A percentile compares a stretch with the other conserved stretches of the same genome.
phyloP scores from a whole-genome alignment of 2,888 invertebrate genomes.

The Xestia rhomboidea region DNA sequence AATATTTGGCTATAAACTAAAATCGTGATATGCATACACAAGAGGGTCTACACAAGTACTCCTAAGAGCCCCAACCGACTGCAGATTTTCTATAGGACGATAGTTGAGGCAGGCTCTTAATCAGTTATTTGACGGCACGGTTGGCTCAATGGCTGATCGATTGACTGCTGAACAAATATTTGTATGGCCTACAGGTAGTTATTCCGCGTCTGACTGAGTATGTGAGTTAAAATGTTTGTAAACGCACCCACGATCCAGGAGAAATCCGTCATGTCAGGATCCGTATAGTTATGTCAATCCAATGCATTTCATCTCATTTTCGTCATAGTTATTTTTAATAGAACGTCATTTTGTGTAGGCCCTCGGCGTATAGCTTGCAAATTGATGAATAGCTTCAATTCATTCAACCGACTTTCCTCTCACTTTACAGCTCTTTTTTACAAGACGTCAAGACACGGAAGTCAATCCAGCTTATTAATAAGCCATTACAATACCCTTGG shows the following conservation, averaged over 20 bases:
- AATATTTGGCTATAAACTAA: conserved; percentile 25
- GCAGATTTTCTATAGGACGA: neutral
- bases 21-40: conserved; percentile 3
- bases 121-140: too few relatives aligned
- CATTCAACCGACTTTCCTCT: neutral
- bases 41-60: neutral
- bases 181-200: too few relatives aligned
- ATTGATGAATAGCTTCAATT: neutral
- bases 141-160: too few relatives aligned
- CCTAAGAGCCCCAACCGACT: neutral
- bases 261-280: too few relatives aligned
- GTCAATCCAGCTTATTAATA: conserved; percentile 53
- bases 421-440: neutral
- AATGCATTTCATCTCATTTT: neutral
- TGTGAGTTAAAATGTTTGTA: too few relatives aligned
- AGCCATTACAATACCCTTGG: conserved; percentile 44
- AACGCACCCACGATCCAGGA: too few relatives aligned
- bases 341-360: neutral
- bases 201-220: too few relatives aligned
- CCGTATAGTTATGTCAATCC: neutral
- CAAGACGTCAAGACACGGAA: conserved; percentile 16
- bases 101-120: neutral
- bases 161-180: too few relatives aligned
- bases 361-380: neutral
- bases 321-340: neutral